Base-by-base conservation (phyloP, 2,888 invertebrate genomes). In the Rhagium mordax region DNA sequence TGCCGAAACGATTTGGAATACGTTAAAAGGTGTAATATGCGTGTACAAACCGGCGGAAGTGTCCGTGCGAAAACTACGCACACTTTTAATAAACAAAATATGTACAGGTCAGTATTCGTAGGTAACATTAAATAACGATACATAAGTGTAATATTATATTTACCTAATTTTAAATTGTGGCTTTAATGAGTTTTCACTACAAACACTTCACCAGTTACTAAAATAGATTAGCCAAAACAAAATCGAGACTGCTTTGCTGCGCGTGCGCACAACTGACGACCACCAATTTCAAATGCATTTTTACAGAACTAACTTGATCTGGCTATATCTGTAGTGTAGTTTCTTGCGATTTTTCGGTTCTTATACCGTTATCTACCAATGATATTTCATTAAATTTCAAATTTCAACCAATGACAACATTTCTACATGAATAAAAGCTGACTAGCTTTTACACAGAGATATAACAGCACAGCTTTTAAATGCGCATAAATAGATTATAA, bases 21-120 rank as follows among this genome's bases (percentile, higher is more conserved):
- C 89, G 27, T 85, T 97, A 65, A 94, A 93, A 87, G 96, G 96
- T 24, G 83, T 96, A 6, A 88, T 95, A 74, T 94, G 94, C 86
- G 88, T 96, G 13, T 96, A 94, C 81, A 97, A 97, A 86, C 95
- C 96, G 13, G 85, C 92, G 0, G 91, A 91, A 65, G 88, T 92
- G 41, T 87, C 90, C 51, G 86, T 91, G 0, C 83, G 83, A 18
- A 89, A 89, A 82, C 88, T 94, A 0, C 90, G 91, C 81, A 88
- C 89, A 61, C 91, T 90, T 2, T 87, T 95, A 55, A 86, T 91
- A 74, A 85, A 88, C 48, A 93, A 94, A 84, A 84, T 95, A 71
- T 93, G 92, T 83, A 88, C 89, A 90, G 95, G 95, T 95, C 89
- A 89, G 85, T 71, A 69, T 18, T 18, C 8, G 6, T 33, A 24